Percentiles rank a stretch among this genome's conserved stretches.
Evolutionary conservation across 2,797 vertebrate species (phyloP).

Genomic region (Astyanax mexicanus): DNA sequence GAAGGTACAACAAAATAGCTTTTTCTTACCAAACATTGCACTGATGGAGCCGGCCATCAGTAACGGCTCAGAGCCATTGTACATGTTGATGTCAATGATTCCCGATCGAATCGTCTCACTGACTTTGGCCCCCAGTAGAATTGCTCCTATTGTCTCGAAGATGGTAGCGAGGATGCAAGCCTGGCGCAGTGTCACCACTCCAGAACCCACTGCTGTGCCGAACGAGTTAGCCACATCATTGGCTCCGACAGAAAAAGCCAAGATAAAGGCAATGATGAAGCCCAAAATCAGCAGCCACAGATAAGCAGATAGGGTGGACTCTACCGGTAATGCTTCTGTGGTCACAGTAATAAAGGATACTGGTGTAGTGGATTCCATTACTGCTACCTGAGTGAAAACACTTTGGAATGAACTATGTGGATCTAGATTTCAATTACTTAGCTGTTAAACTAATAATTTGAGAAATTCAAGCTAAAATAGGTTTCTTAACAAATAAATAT

Average conservation of each 20-base stretch:
- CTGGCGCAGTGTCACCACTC: constrained; percentile 92
- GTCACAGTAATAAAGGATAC: constrained; percentile 67
- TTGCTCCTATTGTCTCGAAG: constrained; percentile 93
- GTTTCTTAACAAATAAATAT: not conserved
- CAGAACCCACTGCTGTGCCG: constrained; percentile 95
- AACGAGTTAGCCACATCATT: constrained; percentile 99
- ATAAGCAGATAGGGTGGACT: constrained; percentile 70
- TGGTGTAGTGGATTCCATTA: constrained; percentile 74
- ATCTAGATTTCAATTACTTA: not conserved
- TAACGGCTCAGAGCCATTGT: constrained; percentile 80
- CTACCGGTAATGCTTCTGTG: constrained; percentile 55
- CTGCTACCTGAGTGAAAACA: constrained; percentile 38
- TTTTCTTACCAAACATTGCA: constrained; percentile 89
- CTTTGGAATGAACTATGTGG: not conserved
- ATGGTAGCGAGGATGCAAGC: constrained; percentile 92
- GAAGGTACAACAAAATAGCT: not conserved
- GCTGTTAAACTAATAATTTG: not conserved
- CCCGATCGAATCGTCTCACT: constrained; percentile 95
- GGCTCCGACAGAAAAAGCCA: constrained; percentile 96
- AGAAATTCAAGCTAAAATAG: not conserved
- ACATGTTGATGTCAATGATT: constrained; percentile 90
- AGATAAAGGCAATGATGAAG: constrained; percentile 92
- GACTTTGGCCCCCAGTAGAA: constrained; percentile 92
- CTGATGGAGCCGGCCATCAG: constrained; percentile 94
- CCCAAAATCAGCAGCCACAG: constrained; percentile 90